Evolutionary conservation across 2,113 vertebrate species (phyloP), one percentile per base, ranked within the genome.

Genomic region (Takifugu bimaculatus): DNA sequence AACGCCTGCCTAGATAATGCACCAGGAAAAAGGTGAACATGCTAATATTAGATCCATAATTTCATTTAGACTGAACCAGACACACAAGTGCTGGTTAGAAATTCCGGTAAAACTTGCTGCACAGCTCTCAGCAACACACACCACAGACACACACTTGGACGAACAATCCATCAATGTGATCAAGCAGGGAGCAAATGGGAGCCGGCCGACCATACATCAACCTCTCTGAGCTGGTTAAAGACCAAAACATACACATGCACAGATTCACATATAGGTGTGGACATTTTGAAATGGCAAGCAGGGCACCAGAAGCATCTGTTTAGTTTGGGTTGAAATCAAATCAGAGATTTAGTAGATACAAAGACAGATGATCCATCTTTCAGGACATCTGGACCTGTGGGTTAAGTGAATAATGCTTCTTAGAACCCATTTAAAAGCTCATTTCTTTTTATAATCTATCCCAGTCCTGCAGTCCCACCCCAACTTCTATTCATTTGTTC

Each of bases 81-180:
- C 5, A 35, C 32, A 5, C 1, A 7, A 7, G 32, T 35, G 35
- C 35, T 39, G 35, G 20, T 39, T 32, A 39, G 35, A 39, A 39
- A 10, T 39, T 39, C 7, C 11, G 6, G 35, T 39, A 39, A 39
- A 39, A 39, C 7, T 11, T 39, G 35, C 7, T 39, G 35, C 35
- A 39, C 11, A 39, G 35, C 48, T 15, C 29, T 59, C 42, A 7
- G 1, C 6, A 62, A 68, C 60, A 65, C 57, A 63, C 50, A 56
- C 68, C 64, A 67, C 57, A 69, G 57, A 66, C 74, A 55, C 9
- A 65, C 25, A 67, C 47, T 61, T 5, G 56, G 58, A 59, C 55
- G 50, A 67, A 71, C 82, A 77, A 80, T 86, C 78, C 70, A 80
- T 86, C 83, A 84, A 67, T 57, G 65, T 83, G 82, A 88, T 86